A percentile compares a stretch with the other conserved stretches of the same genome.
These are phyloP conservation scores for Polydrusus tereticollis DNA, from an alignment of 2,888 invertebrate genomes.

Conservation along the genomic window DNA sequence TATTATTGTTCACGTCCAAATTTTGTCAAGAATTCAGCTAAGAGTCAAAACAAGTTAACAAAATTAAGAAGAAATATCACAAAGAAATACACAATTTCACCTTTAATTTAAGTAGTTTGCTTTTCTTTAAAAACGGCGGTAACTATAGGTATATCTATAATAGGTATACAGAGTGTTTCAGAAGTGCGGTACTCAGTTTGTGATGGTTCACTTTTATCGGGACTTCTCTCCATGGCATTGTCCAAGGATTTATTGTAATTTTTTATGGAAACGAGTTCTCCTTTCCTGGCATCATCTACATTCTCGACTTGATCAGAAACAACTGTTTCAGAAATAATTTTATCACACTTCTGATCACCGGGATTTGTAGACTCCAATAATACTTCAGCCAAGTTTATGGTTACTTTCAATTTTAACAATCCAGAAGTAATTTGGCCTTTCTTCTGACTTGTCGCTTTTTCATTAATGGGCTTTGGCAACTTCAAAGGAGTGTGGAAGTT, in stretches of 20 bases:
- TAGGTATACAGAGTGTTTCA: too few species aligned
- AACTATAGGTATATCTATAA: too few species aligned
- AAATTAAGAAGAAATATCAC: too few species aligned
- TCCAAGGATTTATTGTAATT: neutral
- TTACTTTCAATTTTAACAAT: neutral
- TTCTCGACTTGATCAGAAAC: neutral
- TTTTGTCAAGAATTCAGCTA: too few species aligned
- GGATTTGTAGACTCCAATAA: neutral
- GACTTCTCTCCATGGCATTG: neutral
- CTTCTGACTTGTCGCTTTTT: slow-evolving; percentile 4
- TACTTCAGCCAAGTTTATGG: neutral
- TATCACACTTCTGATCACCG: neutral
- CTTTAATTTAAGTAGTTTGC: too few species aligned
- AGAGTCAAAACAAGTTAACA: too few species aligned
- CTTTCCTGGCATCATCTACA: neutral
- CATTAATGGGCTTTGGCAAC: slow-evolving; percentile 12
- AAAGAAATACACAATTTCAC: too few species aligned
- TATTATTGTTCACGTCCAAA: too few species aligned
- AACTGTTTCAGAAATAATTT: neutral
- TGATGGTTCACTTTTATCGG: neutral
- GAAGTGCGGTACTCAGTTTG: too few species aligned
- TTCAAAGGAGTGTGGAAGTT: too few species aligned
- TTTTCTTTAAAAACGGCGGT: too few species aligned
- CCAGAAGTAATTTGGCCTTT: slow-evolving; percentile 16
- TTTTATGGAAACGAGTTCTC: neutral